phyloP scores from a whole-genome alignment of 2,888 invertebrate genomes.

The Acrobasis repandana region DNA sequence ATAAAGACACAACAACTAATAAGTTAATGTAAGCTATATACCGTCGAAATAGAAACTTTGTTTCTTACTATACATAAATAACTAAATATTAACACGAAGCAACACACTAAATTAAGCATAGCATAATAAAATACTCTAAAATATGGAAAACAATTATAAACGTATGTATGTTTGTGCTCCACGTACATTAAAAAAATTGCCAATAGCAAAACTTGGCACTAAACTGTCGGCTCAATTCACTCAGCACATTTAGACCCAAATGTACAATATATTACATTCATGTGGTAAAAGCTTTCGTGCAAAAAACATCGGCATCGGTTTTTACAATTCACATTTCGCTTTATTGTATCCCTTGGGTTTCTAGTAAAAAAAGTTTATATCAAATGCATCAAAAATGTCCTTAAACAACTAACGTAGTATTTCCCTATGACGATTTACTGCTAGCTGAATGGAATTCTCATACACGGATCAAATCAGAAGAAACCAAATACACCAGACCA shows the following conservation, averaged over 20 bases:
- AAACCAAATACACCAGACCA: slow-evolving; percentile 75
- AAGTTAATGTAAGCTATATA: slow-evolving; percentile 78
- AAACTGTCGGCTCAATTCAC: slow-evolving; percentile 78
- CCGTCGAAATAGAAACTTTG: slow-evolving; percentile 77
- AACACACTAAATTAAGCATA: slow-evolving; percentile 79
- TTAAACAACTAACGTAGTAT: slow-evolving; percentile 81
- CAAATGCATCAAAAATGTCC: slow-evolving; percentile 83
- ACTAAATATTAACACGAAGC: slow-evolving; percentile 80
- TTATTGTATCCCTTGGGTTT: slow-evolving; percentile 71
- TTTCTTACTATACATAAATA: slow-evolving; percentile 76
- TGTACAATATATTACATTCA: slow-evolving; percentile 82
- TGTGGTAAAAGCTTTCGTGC: slow-evolving; percentile 78
- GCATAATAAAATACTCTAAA: slow-evolving; percentile 73
- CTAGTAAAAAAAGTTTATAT: slow-evolving; percentile 83
- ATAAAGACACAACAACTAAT: slow-evolving; percentile 79
- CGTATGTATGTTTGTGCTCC: slow-evolving; percentile 62
- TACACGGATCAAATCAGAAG: slow-evolving; percentile 72
- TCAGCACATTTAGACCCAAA: slow-evolving; percentile 81
- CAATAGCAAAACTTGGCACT: slow-evolving; percentile 81
- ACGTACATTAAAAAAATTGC: slow-evolving; percentile 59
- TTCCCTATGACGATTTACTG: slow-evolving; percentile 68
- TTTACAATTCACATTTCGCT: slow-evolving; percentile 74
- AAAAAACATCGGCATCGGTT: slow-evolving; percentile 75
- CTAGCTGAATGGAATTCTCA: slow-evolving; percentile 73
- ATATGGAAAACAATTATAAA: slow-evolving; percentile 73